These are phyloP conservation scores for Biston stratarius DNA, from an alignment of 2,888 invertebrate genomes.

Conservation along the genomic window DNA sequence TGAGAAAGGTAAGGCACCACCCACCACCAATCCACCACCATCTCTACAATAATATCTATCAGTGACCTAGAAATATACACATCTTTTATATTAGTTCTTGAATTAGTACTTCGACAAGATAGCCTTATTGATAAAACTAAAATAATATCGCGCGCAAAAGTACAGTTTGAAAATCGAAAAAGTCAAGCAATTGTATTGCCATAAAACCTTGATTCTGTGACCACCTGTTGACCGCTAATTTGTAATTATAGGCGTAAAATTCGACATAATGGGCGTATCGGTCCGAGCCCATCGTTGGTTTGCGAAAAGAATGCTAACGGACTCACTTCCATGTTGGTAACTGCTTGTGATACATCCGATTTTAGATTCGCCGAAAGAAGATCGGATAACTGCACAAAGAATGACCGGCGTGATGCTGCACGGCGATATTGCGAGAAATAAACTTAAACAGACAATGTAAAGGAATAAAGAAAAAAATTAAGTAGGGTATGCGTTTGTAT, in stretches of 20 bases:
- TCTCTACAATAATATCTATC: constrained; percentile 32
- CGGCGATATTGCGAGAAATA: constrained; percentile 39
- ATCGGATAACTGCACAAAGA: constrained; percentile 55
- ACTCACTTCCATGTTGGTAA: constrained; percentile 62
- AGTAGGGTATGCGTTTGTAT: background rate
- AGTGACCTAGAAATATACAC: constrained; percentile 12
- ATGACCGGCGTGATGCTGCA: constrained; percentile 54
- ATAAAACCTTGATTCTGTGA: constrained; percentile 54
- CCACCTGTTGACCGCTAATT: constrained; percentile 64
- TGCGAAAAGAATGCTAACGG: constrained; percentile 79
- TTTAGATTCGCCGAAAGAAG: constrained; percentile 46
- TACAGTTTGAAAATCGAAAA: constrained; percentile 47
- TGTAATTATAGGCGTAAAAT: constrained; percentile 75
- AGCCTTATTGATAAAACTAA: constrained; percentile 15
- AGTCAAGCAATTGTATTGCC: constrained; percentile 43
- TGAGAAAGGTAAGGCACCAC: no score
- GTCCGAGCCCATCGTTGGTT: constrained; percentile 60
- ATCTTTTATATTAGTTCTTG: constrained; percentile 3
- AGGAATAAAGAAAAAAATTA: constrained; percentile 24
- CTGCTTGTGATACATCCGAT: constrained; percentile 51
- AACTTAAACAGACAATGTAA: constrained; percentile 8
- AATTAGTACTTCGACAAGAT: background rate
- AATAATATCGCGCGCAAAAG: constrained; percentile 12
- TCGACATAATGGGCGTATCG: constrained; percentile 66
- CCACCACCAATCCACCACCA: constrained; percentile 15